phyloP scores from a whole-genome alignment of 2,797 vertebrate species.

The Cynopterus sphinx region DNA sequence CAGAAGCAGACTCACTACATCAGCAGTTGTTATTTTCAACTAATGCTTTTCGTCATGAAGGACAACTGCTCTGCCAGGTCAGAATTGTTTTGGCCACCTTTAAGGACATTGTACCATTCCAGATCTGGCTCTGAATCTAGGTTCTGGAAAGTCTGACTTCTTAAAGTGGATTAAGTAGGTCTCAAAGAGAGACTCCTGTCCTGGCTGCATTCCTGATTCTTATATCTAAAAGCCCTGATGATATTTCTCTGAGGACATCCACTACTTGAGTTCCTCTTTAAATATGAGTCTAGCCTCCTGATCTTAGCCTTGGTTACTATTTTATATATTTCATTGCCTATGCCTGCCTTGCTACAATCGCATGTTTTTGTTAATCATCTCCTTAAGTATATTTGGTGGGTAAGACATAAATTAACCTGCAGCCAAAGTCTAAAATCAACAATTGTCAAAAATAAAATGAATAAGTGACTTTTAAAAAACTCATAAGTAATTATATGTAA shows the following conservation, averaged over 20 bases:
- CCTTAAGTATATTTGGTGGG: not conserved
- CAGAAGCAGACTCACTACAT: conserved; percentile 60
- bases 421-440: not conserved
- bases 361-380: not conserved
- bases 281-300: not conserved
- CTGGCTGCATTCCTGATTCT: not conserved
- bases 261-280: not conserved
- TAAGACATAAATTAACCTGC: not conserved
- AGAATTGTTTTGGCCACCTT: not conserved
- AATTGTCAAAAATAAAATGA: not conserved
- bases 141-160: conserved; percentile 31
- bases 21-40: conserved; percentile 54
- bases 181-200: not conserved
- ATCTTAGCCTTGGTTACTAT: not conserved
- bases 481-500: not conserved
- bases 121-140: not conserved
- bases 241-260: not conserved
- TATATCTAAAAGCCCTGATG: not conserved
- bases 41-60: conserved; percentile 29
- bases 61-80: not conserved
- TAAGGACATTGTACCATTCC: conserved; percentile 50
- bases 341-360: no score
- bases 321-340: not conserved
- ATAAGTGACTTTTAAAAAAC: not conserved
- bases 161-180: conserved; percentile 64